These are phyloP conservation scores for Chionomys nivalis DNA, from an alignment of 2,113 vertebrate genomes.

Conservation along the genomic window DNA sequence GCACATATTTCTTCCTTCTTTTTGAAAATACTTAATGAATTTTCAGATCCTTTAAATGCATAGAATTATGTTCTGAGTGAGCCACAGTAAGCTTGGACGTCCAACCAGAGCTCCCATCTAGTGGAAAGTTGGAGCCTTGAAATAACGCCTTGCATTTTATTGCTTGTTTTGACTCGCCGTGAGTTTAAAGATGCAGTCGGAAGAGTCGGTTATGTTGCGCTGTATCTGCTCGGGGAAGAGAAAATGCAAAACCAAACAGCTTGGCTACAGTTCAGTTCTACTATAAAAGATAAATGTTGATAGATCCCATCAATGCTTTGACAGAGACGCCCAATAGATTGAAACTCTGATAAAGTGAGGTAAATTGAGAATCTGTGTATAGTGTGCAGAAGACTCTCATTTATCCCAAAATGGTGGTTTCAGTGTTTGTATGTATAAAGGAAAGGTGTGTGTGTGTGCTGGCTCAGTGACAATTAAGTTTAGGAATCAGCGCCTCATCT, in stretches of 20 bases:
- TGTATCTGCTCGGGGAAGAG: conserved; percentile 32
- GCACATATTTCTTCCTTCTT: conserved; percentile 12
- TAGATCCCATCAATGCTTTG: conserved; percentile 28
- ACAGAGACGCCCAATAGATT: background rate
- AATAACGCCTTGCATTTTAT: conserved; percentile 52
- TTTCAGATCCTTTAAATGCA: conserved; percentile 54
- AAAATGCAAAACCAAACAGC: conserved; percentile 36
- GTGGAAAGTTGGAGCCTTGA: background rate
- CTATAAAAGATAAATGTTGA: conserved; percentile 47
- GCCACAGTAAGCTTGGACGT: conserved; percentile 1
- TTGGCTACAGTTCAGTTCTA: conserved; percentile 10
- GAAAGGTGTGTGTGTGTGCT: background rate
- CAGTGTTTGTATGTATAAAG: background rate
- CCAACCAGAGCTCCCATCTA: background rate
- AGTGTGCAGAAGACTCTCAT: background rate
- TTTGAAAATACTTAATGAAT: conserved; percentile 49
- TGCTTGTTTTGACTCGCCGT: conserved; percentile 25
- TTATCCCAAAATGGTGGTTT: conserved; percentile 37
- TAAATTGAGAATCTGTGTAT: background rate
- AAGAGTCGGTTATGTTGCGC: background rate
- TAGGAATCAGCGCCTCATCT: background rate
- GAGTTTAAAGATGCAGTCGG: conserved; percentile 44
- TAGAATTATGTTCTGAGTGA: conserved; percentile 50
- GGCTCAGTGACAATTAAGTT: background rate
- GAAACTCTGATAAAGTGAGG: conserved; percentile 30